Evolutionary conservation across 2,888 invertebrate genomes (phyloP).

Genomic region (Cabera pusaria): DNA sequence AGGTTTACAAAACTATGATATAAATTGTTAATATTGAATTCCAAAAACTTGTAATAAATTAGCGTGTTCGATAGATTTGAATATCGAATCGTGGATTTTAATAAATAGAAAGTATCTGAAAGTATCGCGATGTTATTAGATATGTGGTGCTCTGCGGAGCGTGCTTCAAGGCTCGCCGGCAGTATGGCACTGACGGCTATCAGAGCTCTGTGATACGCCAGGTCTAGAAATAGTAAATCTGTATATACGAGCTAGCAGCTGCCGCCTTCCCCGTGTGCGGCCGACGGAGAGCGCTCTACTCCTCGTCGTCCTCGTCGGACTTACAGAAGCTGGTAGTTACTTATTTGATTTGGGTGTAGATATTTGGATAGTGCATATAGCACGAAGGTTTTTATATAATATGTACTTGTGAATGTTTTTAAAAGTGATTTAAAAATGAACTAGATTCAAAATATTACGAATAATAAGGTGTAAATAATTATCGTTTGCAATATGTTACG

Average conservation of each 20-base stretch:
- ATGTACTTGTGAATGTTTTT: too few species aligned
- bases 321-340: too few species aligned
- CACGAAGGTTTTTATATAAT: too few species aligned
- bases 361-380: too few species aligned
- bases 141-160: slow-evolving; percentile 30
- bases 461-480: too few species aligned
- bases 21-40: not conserved
- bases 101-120: slow-evolving; percentile 22
- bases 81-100: slow-evolving; percentile 19
- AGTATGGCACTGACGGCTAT: slow-evolving; percentile 53
- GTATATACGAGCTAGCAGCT: slow-evolving; percentile 30
- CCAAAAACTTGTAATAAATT: slow-evolving; percentile 11
- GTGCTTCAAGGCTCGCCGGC: slow-evolving; percentile 61
- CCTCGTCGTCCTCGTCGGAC: too few species aligned
- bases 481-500: too few species aligned
- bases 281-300: slow-evolving; percentile 5
- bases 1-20: slow-evolving; percentile 14
- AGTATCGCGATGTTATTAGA: slow-evolving; percentile 24
- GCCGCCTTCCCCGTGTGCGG: slow-evolving; percentile 16
- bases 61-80: slow-evolving; percentile 7
- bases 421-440: too few species aligned
- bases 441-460: too few species aligned
- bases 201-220: slow-evolving; percentile 58
- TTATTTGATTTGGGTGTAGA: too few species aligned
- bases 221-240: slow-evolving; percentile 63